phyloP scores from a whole-genome alignment of 2,888 invertebrate species.

The Dolichomitus sp. region DNA sequence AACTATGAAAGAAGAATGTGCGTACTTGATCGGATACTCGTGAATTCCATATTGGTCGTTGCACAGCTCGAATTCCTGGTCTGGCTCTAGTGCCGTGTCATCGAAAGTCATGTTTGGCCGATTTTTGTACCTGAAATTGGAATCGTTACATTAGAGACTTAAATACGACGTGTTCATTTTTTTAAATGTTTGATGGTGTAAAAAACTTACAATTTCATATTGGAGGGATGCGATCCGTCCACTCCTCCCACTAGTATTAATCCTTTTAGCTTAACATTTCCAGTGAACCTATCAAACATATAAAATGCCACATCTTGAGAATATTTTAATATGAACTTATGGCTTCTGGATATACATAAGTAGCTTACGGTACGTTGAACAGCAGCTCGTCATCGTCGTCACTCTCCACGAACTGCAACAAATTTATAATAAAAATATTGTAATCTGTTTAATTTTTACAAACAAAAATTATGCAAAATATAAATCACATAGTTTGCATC shows the following conservation, averaged over 20 bases:
- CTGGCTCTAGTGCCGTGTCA: constrained; percentile 91
- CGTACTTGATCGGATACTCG: constrained; percentile 97
- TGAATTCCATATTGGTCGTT: constrained; percentile 92
- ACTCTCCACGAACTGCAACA: constrained; percentile 95
- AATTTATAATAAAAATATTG: constrained; percentile 25
- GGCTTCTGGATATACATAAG: background rate
- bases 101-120: constrained; percentile 98
- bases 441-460: background rate
- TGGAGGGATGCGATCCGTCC: constrained; percentile 94
- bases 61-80: constrained; percentile 96
- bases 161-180: background rate
- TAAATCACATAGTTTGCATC: background rate
- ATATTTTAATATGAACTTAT: background rate
- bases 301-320: background rate
- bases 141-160: background rate
- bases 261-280: constrained; percentile 98
- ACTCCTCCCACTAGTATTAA: constrained; percentile 97
- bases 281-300: constrained; percentile 91
- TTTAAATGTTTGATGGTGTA: background rate
- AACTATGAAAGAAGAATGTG: constrained; percentile 62
- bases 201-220: constrained; percentile 93
- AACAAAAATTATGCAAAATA: constrained; percentile 51
- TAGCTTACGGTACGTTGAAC: constrained; percentile 95
- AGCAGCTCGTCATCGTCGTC: constrained; percentile 98
- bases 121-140: constrained; percentile 93